Evolutionary conservation across 2,888 invertebrate species (phyloP), one percentile per base, ranked within the genome.

Genomic region (Scrobipalpa costella): DNA sequence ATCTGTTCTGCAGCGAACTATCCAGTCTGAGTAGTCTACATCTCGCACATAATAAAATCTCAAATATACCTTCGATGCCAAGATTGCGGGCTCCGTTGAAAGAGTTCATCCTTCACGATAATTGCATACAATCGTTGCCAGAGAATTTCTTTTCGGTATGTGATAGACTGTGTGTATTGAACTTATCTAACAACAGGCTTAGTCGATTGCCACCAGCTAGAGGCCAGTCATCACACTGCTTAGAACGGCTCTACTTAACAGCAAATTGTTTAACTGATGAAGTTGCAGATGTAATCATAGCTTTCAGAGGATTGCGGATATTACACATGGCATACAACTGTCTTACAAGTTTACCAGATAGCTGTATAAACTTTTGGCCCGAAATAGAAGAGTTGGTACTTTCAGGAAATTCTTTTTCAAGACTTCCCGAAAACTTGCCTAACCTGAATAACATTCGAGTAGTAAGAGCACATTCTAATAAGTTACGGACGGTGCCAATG

Each of bases 311-410:
- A 58, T 80, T 97, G 33, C 93, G 94, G 74, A 93, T 94, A 64
- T 84, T 97, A 17, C 96, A 97, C 75, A 92, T 95, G 13, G 96
- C 96, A 1, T 96, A 96, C 74, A 97, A 97, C 76, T 94, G 95
- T 68, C 88, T 97, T 44, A 95, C 95, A 0, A 90, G 91, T 33
- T 85, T 97, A 67, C 95, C 96, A 0, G 95, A 96, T 73, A 94
- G 94, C 68, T 96, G 96, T 75, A 92, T 95, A 33, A 92, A 93
- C 60, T 94, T 94, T 73, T 96, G 97, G 96, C 92, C 93, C 0
- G 95, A 96, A 70, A 91, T 97, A 68, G 96, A 97, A 86, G 97
- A 97, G 77, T 82, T 97, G 38, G 94, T 97, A 0, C 77, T 97
- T 57, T 97, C 97, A 1, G 97, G 97, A 38, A 97, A 97, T 78